These are phyloP conservation scores for Zaprionus kolodkinae DNA, from an alignment of 1,140 invertebrate genomes.

Conservation along the genomic window DNA sequence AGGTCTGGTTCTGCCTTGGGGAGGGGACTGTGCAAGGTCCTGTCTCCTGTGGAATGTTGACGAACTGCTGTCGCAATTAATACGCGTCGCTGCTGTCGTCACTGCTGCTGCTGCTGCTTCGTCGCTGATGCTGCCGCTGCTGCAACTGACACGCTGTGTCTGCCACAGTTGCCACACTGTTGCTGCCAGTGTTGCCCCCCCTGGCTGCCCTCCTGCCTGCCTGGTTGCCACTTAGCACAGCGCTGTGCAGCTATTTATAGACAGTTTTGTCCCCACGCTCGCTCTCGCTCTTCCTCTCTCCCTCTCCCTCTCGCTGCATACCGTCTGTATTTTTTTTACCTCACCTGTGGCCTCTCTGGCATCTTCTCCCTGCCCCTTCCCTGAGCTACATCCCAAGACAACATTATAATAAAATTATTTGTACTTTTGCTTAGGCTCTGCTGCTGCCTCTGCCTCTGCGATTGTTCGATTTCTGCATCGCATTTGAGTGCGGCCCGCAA, in stretches of 20 bases:
- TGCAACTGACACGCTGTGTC: conserved; percentile 67
- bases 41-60: conserved; percentile 68
- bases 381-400: conserved; percentile 20
- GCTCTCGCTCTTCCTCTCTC: no score
- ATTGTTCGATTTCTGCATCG: conserved; percentile 62
- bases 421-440: conserved; percentile 63
- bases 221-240: conserved; percentile 19
- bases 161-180: conserved; percentile 4
- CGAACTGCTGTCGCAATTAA: conserved; percentile 80
- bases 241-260: conserved; percentile 65
- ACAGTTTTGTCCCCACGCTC: conserved; percentile 63
- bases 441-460: conserved; percentile 26
- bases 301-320: conserved; percentile 5
- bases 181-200: no score
- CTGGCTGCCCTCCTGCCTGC: neutral
- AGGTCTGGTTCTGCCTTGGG: neutral
- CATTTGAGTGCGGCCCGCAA: conserved; percentile 37
- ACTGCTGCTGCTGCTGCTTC: conserved; percentile 36
- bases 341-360: conserved; percentile 29
- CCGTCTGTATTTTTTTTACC: conserved; percentile 23
- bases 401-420: conserved; percentile 80
- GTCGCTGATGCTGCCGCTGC: conserved; percentile 47
- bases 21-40: conserved; percentile 1
- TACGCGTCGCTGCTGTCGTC: conserved; percentile 69
- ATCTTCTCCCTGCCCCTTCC: neutral